A percentile compares a stretch with the other conserved stretches of the same genome.
These are phyloP conservation scores for Tetanocera ferruginea DNA, from an alignment of 2,888 invertebrate species.

Conservation along the genomic window DNA sequence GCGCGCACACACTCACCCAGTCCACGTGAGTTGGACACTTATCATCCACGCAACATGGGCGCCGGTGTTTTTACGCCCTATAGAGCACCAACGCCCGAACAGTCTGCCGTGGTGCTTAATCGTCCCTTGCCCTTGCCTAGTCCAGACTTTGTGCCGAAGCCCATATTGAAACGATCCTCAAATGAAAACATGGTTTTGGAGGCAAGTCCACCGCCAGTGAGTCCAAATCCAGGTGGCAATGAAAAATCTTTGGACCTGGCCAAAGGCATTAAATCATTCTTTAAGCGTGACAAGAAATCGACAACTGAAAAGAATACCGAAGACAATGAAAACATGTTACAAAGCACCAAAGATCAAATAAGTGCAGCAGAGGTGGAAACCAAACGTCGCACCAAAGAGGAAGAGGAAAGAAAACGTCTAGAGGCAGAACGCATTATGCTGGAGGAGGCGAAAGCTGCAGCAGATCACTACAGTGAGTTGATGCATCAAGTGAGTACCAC, in stretches of 20 bases:
- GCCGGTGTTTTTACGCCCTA: slow-evolving; percentile 66
- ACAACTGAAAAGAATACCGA: slow-evolving; percentile 63
- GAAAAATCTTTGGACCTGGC: slow-evolving; percentile 56
- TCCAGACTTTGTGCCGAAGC: slow-evolving; percentile 82
- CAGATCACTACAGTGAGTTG: slow-evolving; percentile 85
- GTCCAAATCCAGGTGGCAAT: slow-evolving; percentile 30
- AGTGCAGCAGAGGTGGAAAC: slow-evolving; percentile 67
- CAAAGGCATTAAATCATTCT: slow-evolving; percentile 66
- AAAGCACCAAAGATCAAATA: slow-evolving; percentile 50
- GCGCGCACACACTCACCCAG: slow-evolving; percentile 66
- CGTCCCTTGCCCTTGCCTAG: slow-evolving; percentile 76
- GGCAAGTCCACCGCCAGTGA: background rate
- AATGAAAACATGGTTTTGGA: slow-evolving; percentile 59
- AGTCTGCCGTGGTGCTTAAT: slow-evolving; percentile 74
- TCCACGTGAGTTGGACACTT: slow-evolving; percentile 76
- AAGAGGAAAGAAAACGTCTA: slow-evolving; percentile 61
- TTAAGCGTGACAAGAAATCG: slow-evolving; percentile 63
- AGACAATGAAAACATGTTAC: slow-evolving; percentile 58
- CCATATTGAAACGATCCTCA: slow-evolving; percentile 78
- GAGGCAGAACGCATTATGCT: slow-evolving; percentile 63
- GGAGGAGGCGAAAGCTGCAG: slow-evolving; percentile 79
- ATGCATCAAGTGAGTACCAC: slow-evolving; percentile 78
- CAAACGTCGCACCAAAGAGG: slow-evolving; percentile 62
- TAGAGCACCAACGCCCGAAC: slow-evolving; percentile 70
- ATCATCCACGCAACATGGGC: slow-evolving; percentile 76